Percentiles rank a stretch among this genome's conserved stretches.
Conservation (phyloP, 1,140 invertebrate genomes). For the Lucilia cuprina region DNA sequence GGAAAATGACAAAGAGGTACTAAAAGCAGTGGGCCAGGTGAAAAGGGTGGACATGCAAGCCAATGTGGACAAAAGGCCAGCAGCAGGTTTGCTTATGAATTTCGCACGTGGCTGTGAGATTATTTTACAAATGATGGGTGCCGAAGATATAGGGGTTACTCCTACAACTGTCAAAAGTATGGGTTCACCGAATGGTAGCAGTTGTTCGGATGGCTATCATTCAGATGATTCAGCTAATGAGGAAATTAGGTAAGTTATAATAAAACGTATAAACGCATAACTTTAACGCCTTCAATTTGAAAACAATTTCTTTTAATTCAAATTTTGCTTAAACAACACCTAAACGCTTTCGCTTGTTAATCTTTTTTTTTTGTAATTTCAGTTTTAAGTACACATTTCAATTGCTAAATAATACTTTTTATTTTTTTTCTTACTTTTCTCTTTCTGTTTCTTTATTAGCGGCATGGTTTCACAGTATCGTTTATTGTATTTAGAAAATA, state of each 20-base stretch:
- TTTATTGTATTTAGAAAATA: constrained; percentile 82
- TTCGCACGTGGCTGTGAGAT: constrained; percentile 84
- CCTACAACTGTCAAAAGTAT: constrained; percentile 53
- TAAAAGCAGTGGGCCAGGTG: constrained; percentile 70
- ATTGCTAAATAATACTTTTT: neutral
- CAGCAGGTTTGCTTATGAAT: constrained; percentile 81
- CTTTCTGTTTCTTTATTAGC: constrained; percentile 50
- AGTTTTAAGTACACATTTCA: neutral
- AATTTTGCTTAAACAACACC: neutral
- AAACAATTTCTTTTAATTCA: neutral
- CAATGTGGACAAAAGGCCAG: constrained; percentile 68
- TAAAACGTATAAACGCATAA: neutral
- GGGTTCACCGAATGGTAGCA: constrained; percentile 62
- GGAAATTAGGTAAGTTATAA: constrained; percentile 66
- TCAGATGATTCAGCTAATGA: constrained; percentile 79
- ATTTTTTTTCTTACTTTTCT: neutral
- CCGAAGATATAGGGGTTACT: constrained; percentile 48
- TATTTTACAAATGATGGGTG: constrained; percentile 78
- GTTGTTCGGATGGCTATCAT: constrained; percentile 77
- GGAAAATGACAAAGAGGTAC: constrained; percentile 75
- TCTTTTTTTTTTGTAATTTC: neutral
- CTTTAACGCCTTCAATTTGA: neutral
- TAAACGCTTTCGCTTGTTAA: constrained; percentile 14
- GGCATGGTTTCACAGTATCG: constrained; percentile 81
- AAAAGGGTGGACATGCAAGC: constrained; percentile 67